These are phyloP conservation scores for Cyclophora punctaria DNA, from an alignment of 2,888 invertebrate genomes.

Conservation along the genomic window DNA sequence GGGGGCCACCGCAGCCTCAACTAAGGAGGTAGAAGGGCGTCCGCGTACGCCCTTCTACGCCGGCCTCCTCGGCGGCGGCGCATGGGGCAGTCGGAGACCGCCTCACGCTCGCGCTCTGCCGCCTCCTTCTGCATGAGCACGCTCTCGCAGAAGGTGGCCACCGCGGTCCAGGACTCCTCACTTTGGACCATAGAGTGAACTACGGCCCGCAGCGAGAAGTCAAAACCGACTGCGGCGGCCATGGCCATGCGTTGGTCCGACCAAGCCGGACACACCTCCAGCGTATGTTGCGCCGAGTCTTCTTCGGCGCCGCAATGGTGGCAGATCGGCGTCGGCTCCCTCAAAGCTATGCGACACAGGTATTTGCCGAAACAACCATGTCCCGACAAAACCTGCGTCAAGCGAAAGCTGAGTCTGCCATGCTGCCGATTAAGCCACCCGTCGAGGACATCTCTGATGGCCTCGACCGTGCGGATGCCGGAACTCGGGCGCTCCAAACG, in stretches of 20 bases:
- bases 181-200: background rate
- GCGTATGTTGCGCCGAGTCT: conserved; percentile 1
- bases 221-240: background rate
- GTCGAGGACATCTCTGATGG: background rate
- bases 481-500: background rate
- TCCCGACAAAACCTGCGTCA: background rate
- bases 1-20: background rate
- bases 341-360: background rate
- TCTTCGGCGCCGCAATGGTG: conserved; percentile 1
- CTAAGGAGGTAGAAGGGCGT: background rate
- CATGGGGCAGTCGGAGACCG: background rate
- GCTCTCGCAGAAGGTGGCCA: background rate
- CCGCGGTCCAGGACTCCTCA: background rate
- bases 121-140: conserved; percentile 1
- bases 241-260: background rate
- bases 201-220: conserved; percentile 2
- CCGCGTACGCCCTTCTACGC: background rate
- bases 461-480: background rate
- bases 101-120: conserved; percentile 1
- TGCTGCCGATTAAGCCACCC: background rate
- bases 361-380: conserved; percentile 1
- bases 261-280: conserved; percentile 1
- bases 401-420: background rate
- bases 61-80: background rate
- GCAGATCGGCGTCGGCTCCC: background rate